Evolutionary conservation across 2,113 vertebrate species (phyloP).

Genomic region (Uria aalge): DNA sequence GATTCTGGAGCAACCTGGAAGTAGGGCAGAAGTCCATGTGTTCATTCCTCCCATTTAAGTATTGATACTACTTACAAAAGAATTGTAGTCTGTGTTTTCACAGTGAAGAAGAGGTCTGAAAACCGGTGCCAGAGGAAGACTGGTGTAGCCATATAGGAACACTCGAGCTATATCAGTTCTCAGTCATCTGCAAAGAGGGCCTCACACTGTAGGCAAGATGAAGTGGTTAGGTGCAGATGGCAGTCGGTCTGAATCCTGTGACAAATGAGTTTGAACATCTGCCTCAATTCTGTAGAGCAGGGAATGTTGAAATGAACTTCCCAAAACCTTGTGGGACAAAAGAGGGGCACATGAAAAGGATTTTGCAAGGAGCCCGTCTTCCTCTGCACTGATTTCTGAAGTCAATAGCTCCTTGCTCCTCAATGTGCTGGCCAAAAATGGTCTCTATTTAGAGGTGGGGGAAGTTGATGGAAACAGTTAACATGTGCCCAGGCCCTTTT

Average conservation of each 20-base stretch:
- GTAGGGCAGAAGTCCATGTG: rapidly evolving
- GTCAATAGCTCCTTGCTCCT: background rate
- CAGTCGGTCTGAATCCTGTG: background rate
- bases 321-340: background rate
- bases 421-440: background rate
- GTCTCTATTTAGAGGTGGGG: background rate
- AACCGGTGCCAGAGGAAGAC: background rate
- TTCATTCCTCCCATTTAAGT: background rate
- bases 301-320: background rate
- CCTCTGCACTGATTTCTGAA: background rate
- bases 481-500: conserved; percentile 33
- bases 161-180: background rate
- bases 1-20: background rate
- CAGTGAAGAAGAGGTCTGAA: background rate
- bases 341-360: background rate
- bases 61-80: background rate
- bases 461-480: conserved; percentile 27
- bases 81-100: background rate
- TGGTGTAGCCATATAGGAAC: background rate
- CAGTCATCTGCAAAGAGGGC: background rate
- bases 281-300: background rate
- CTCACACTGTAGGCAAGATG: background rate
- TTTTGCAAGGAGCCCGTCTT: background rate
- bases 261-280: conserved; percentile 15
- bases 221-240: background rate